Evolutionary conservation across 2,113 vertebrate species (phyloP), one percentile per base, ranked within the genome.

Genomic region (Epinephelus moara): DNA sequence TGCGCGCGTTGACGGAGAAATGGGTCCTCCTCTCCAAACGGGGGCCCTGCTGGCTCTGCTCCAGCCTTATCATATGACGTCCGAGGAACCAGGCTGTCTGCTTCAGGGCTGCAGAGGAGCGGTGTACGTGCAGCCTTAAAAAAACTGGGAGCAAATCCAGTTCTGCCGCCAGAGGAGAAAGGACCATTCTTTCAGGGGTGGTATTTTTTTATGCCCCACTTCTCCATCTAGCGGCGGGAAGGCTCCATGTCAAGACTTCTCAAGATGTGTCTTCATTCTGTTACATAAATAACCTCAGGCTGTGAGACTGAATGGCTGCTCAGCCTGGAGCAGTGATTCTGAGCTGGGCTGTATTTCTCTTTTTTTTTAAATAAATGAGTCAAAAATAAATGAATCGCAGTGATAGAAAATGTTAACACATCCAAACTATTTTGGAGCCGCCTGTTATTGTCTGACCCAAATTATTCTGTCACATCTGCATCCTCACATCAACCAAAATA

Each of bases 151-250:
- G 70, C 53, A 40, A n/a, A 57, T 84, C 60, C 71, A 80, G 56
- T n/a, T 42, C 72, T 72, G 49, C 27, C 25, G 4, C 25, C 21
- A 37, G 59, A 62, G 37, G 23, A 78, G 62, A 70, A 47, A 25
- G 72, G 67, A 66, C 71, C 84, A 57, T 84, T 82, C 59, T 37
- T 53, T 30, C 56, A 2, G 4, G 4, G 18, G 1, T 19, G 6
- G 27, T 27, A 27, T 30, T 42, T 42, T 37, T 21, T 55, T 18
- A n/a, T 79, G 74, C 57, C 45, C 68, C 81, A 70, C 80, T 67
- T 42, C 89, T 21, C 91, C 91, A 90, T 80, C 93, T 93, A 92
- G 90, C 17, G 93, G 88, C 12, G 67, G 9, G 45, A 45, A 37
- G 14, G 45, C 66, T 66, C 56, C 61, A 10, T 6, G 42, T 70